These are phyloP conservation scores for Chiloscyllium punctatum DNA, from an alignment of 2,797 vertebrate genomes.

Conservation along the genomic window DNA sequence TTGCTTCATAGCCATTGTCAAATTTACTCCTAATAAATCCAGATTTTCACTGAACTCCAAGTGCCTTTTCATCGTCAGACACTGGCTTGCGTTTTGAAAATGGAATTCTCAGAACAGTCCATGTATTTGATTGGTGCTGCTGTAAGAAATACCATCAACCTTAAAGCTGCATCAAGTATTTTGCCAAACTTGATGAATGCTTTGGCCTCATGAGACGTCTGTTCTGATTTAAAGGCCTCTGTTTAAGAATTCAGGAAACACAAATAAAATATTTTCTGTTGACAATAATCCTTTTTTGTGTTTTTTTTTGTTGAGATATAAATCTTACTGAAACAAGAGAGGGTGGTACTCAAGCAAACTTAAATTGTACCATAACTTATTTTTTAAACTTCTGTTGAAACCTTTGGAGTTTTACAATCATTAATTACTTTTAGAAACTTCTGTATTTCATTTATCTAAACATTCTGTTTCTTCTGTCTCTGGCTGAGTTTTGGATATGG, in stretches of 20 bases:
- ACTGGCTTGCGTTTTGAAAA: conserved; percentile 26
- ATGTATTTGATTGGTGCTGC: conserved; percentile 8
- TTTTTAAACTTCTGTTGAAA: conserved; percentile 1
- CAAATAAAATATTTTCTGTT: conserved; percentile 16
- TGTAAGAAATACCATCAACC: neutral
- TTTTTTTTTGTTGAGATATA: neutral
- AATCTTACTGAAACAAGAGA: neutral
- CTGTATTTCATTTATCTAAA: neutral
- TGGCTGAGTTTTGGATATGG: neutral
- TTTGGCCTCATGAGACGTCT: neutral
- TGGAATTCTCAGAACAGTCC: neutral
- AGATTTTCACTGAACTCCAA: neutral
- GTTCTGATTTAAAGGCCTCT: neutral
- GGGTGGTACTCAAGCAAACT: neutral
- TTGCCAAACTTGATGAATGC: neutral
- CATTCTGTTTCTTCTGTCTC: neutral
- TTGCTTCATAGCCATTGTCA: neutral
- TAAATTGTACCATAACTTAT: neutral
- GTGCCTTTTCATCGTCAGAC: neutral
- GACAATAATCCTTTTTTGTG: neutral
- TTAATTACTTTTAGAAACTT: neutral
- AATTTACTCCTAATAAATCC: neutral
- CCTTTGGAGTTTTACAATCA: neutral
- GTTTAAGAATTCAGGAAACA: conserved; percentile 16
- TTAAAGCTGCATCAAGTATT: conserved; percentile 2